These are phyloP conservation scores for Darevskia nairensis DNA, from an alignment of 2,797 vertebrate species.

Conservation along the genomic window DNA sequence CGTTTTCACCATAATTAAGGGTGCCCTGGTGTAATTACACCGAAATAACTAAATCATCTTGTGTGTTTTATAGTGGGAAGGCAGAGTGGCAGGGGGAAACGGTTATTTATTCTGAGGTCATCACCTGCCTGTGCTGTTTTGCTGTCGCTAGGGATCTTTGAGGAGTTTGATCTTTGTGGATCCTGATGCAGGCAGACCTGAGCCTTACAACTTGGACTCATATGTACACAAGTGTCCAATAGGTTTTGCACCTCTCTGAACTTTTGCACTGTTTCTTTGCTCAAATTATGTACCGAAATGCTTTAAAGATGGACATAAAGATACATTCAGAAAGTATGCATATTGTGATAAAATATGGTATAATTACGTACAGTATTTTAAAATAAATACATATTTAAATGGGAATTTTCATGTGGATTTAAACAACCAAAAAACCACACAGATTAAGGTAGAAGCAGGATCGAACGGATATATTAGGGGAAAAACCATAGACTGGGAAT, in stretches of 20 bases:
- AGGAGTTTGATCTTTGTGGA: background rate
- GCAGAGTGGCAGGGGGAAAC: background rate
- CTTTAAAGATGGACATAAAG: background rate
- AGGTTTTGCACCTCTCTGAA: background rate
- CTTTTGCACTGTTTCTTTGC: background rate
- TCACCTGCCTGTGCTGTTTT: background rate
- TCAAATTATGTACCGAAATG: background rate
- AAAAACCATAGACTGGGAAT: background rate
- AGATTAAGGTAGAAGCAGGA: background rate
- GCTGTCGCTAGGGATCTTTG: background rate
- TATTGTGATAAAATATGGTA: too few species aligned
- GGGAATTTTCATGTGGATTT: background rate
- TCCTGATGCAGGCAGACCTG: background rate
- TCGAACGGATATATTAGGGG: too few species aligned
- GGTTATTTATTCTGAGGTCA: background rate
- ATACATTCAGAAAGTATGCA: background rate
- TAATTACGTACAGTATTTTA: background rate
- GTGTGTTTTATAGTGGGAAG: background rate
- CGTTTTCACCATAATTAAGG: rapidly evolving
- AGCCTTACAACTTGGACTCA: background rate
- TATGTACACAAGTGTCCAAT: background rate
- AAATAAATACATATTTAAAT: background rate
- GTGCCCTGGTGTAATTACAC: rapidly evolving
- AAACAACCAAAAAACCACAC: background rate
- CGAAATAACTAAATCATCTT: background rate